Percentiles rank a stretch among this genome's conserved stretches.
Evolutionary conservation across 2,888 invertebrate genomes (phyloP).

Genomic region (Bursaphelenchus okinawaensis): DNA sequence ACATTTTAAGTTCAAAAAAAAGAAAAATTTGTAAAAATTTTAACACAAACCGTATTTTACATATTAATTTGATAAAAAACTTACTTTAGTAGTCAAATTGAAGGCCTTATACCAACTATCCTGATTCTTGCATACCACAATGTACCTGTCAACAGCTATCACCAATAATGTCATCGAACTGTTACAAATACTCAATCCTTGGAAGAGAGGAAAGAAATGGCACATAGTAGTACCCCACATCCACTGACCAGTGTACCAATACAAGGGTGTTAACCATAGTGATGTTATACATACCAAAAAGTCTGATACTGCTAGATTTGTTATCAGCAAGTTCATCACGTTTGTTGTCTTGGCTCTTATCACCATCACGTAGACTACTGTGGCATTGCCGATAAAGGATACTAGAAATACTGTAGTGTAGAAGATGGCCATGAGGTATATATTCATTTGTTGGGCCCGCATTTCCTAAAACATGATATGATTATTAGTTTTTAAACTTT

Average conservation of each 20-base stretch:
- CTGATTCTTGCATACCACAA: conserved; percentile 69
- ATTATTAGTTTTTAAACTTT: too few relatives aligned
- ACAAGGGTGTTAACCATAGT: conserved; percentile 91
- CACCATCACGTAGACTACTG: conserved; percentile 88
- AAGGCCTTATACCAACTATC: neutral
- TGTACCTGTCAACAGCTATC: conserved; percentile 92
- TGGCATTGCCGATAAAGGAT: conserved; percentile 79
- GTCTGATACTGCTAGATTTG: conserved; percentile 89
- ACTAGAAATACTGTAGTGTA: conserved; percentile 78
- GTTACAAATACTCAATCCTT: conserved; percentile 89
- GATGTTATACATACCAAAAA: conserved; percentile 77
- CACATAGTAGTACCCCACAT: conserved; percentile 84
- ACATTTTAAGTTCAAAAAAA: too few relatives aligned
- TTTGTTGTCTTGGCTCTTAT: conserved; percentile 37
- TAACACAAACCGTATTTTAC: too few relatives aligned
- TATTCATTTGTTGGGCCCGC: neutral
- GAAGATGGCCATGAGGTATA: conserved; percentile 57
- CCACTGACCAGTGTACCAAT: conserved; percentile 84
- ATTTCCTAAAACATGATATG: neutral
- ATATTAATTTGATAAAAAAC: too few relatives aligned
- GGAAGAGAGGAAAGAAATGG: conserved; percentile 81
- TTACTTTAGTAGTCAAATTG: conserved; percentile 9
- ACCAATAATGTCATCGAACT: conserved; percentile 91
- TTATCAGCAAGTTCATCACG: conserved; percentile 55
- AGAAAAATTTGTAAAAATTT: too few relatives aligned